These are phyloP conservation scores for Dolichoris vasculosae DNA, from an alignment of 1,140 invertebrate genomes.

Conservation along the genomic window DNA sequence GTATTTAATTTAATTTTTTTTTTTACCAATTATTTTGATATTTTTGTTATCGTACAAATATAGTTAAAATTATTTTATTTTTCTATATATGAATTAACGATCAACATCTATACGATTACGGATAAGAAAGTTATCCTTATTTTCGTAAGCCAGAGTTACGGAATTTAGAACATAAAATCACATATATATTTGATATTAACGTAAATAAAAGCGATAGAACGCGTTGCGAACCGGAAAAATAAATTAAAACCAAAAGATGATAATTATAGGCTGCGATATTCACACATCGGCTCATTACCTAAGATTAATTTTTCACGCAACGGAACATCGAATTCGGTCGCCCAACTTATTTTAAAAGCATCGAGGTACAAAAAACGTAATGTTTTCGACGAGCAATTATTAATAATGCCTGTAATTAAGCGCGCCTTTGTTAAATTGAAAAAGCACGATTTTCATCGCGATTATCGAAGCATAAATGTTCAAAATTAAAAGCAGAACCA, in stretches of 20 bases:
- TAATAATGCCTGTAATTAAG: not conserved
- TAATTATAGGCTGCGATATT: too few species aligned
- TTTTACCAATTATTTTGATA: not conserved
- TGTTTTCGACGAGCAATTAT: not conserved
- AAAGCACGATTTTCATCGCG: not conserved
- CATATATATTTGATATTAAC: not conserved
- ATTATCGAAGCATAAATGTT: constrained; percentile 13
- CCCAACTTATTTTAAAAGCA: too few species aligned
- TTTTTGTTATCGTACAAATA: too few species aligned
- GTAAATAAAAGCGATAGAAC: not conserved
- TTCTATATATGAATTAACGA: too few species aligned
- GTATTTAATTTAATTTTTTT: not conserved
- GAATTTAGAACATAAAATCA: not conserved
- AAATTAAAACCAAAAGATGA: too few species aligned
- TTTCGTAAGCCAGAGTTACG: not conserved
- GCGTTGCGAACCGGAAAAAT: too few species aligned
- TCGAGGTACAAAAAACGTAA: not conserved
- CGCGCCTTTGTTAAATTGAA: not conserved
- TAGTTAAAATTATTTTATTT: too few species aligned
- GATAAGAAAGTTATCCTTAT: not conserved
- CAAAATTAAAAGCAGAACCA: not conserved
- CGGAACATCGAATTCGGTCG: too few species aligned
- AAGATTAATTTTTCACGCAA: too few species aligned
- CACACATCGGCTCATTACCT: too few species aligned
- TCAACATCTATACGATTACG: not conserved